These are phyloP conservation scores for mouse (Mus musculus) DNA, from an alignment of 2,113 vertebrate genomes.

Conservation along the genomic window GRCm39 chr2:141328501-141329000, in stretches of 20 bases:
- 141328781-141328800: not conserved
- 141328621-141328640: slow-evolving; percentile 62
- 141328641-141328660: slow-evolving; percentile 13
- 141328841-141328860: not conserved
- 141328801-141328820: slow-evolving; percentile 48
- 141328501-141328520: slow-evolving; percentile 10
- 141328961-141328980: not conserved
- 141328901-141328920: no score
- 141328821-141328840: not conserved
- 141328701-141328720: slow-evolving; percentile 28
- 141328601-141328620: no score
- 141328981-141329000: not conserved
- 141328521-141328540: not conserved
- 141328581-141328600: not conserved
- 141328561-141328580: slow-evolving; percentile 40
- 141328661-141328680: not conserved
- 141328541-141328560: slow-evolving; percentile 10
- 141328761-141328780: slow-evolving; percentile 44
- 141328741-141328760: not conserved
- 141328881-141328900: slow-evolving; percentile 33
- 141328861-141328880: not conserved
- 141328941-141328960: not conserved
- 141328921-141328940: no score
- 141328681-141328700: not conserved
- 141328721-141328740: not conserved